These are phyloP conservation scores for Mormyrus iriodes DNA, from an alignment of 2,113 vertebrate species.

Conservation along the genomic window DNA sequence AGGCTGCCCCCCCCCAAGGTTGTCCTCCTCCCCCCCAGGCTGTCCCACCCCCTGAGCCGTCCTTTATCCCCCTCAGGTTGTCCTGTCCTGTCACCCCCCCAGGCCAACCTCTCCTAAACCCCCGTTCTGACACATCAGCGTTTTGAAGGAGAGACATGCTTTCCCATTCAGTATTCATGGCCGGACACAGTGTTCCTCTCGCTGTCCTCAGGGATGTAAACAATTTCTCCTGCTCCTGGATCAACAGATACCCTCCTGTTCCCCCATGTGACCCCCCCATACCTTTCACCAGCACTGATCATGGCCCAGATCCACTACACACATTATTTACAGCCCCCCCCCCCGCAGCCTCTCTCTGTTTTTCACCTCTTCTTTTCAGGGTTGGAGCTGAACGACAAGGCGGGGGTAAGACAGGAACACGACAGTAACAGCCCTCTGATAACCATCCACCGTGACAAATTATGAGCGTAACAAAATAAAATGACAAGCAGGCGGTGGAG, in stretches of 20 bases:
- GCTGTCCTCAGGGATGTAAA: conserved; percentile 33
- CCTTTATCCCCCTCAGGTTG: not conserved
- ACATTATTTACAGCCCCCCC: conserved; percentile 44
- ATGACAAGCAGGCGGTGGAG: conserved; percentile 69
- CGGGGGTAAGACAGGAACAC: conserved; percentile 14
- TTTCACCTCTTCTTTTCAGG: conserved; percentile 32
- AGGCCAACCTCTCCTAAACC: not conserved
- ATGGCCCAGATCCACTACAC: conserved; percentile 36
- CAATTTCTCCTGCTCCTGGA: conserved; percentile 38
- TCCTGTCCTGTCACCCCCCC: not conserved
- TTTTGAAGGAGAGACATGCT: conserved; percentile 24
- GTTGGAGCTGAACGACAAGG: conserved; percentile 28
- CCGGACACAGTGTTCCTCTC: conserved; percentile 21
- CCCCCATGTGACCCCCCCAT: conserved; percentile 15
- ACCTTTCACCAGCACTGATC: conserved; percentile 37
- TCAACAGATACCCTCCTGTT: conserved; percentile 44
- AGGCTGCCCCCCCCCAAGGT: too few relatives aligned
- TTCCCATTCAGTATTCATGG: conserved; percentile 31
- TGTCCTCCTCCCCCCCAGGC: too few relatives aligned
- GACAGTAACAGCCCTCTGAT: conserved; percentile 33
- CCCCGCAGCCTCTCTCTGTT: conserved; percentile 27
- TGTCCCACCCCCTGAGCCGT: not conserved
- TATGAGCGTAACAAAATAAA: conserved; percentile 68
- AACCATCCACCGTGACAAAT: conserved; percentile 55
- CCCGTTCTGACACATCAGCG: not conserved